These are phyloP conservation scores for Stomatorhinus walkeri DNA, from an alignment of 2,797 vertebrate species.

Conservation along the genomic window DNA sequence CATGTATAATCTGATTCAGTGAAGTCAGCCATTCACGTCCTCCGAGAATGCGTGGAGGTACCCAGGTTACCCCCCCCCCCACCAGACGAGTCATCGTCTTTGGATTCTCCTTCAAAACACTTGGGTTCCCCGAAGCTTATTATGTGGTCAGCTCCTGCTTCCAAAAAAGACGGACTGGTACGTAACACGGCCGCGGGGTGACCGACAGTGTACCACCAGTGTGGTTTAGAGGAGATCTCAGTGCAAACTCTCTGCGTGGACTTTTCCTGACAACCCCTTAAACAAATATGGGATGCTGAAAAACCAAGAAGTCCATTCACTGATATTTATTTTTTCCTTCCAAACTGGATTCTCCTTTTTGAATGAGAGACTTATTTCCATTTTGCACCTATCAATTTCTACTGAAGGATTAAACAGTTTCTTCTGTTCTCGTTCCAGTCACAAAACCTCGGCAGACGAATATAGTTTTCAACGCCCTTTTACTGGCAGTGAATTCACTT, in stretches of 20 bases:
- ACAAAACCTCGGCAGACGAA: constrained; percentile 57
- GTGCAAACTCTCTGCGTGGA: constrained; percentile 47
- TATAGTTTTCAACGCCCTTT: constrained; percentile 59
- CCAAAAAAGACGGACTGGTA: constrained; percentile 51
- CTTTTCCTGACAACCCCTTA: constrained; percentile 54
- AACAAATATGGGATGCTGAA: constrained; percentile 49
- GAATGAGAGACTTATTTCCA: constrained; percentile 58
- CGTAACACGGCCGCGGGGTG: constrained; percentile 48
- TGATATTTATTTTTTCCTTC: constrained; percentile 53
- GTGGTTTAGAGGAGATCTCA: constrained; percentile 57
- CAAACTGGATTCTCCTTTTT: constrained; percentile 41
- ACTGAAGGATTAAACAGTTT: constrained; percentile 54
- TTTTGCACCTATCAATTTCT: constrained; percentile 61
- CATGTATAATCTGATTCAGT: constrained; percentile 28
- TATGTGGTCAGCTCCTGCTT: constrained; percentile 56
- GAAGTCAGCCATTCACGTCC: constrained; percentile 35
- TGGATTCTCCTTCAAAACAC: constrained; percentile 38
- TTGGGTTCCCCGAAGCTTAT: constrained; percentile 50
- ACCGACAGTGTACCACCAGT: constrained; percentile 55
- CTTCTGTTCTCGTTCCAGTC: constrained; percentile 62
- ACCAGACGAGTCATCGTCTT: constrained; percentile 33
- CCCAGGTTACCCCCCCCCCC: constrained; percentile 24
- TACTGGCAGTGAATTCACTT: constrained; percentile 63
- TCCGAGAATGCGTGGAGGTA: constrained; percentile 29
- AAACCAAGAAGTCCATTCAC: constrained; percentile 43